These are phyloP conservation scores for Marcusenius ussheri DNA, from an alignment of 2,113 vertebrate species.

Conservation along the genomic window DNA sequence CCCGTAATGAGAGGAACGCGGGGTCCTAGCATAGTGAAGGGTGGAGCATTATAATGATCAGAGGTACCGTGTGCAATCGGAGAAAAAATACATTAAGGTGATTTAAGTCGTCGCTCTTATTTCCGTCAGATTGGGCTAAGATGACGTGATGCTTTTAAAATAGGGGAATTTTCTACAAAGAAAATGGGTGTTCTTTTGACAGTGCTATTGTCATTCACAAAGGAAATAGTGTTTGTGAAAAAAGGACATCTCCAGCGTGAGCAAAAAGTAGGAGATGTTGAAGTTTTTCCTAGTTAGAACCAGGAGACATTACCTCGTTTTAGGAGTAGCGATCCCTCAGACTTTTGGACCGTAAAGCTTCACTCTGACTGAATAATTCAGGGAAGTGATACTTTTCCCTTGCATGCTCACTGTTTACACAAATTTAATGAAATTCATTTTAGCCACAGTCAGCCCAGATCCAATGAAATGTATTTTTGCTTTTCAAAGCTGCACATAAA, in stretches of 20 bases:
- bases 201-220: neutral
- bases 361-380: conserved; percentile 4
- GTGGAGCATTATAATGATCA: neutral
- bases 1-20: neutral
- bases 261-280: neutral
- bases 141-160: neutral
- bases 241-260: neutral
- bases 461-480: neutral
- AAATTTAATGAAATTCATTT: conserved; percentile 1
- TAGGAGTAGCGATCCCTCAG: neutral
- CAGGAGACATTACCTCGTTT: neutral
- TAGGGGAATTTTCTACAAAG: neutral
- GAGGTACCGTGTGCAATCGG: neutral
- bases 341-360: neutral
- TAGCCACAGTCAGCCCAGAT: neutral
- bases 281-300: neutral
- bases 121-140: neutral
- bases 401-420: conserved; percentile 1
- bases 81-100: neutral
- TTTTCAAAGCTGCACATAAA: neutral
- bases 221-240: neutral
- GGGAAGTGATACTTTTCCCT: neutral
- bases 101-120: neutral
- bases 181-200: neutral
- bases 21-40: neutral